phyloP scores from a whole-genome alignment of 2,797 vertebrate genomes.

The Periophthalmus magnuspinnatus region DNA sequence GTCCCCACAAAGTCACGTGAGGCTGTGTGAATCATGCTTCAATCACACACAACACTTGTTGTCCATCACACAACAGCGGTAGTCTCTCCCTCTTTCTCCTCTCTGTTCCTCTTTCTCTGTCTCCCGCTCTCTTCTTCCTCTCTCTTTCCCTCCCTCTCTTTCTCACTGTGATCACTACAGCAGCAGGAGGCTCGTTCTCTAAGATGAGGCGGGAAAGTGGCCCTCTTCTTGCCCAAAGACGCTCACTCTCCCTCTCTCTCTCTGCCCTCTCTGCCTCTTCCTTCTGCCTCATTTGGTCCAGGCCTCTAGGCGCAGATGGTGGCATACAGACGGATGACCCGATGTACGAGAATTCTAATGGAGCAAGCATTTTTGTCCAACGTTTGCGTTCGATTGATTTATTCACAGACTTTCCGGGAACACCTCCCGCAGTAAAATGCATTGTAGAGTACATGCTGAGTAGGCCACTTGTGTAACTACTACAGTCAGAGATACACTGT shows the following conservation, averaged over 20 bases:
- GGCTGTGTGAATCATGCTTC: slow-evolving; percentile 50
- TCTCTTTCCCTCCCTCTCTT: slow-evolving; percentile 47
- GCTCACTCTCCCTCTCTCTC: slow-evolving; percentile 48
- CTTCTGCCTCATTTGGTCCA: slow-evolving; percentile 56
- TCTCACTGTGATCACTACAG: slow-evolving; percentile 16
- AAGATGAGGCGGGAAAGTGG: slow-evolving; percentile 39
- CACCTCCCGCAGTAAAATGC: slow-evolving; percentile 20
- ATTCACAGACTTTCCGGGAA: slow-evolving; percentile 49
- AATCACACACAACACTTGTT: slow-evolving; percentile 27
- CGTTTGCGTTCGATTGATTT: slow-evolving; percentile 51
- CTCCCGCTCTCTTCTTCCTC: slow-evolving; percentile 38
- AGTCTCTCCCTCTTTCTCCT: neutral
- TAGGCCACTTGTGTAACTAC: slow-evolving; percentile 20
- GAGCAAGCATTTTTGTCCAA: slow-evolving; percentile 14
- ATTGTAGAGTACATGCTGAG: slow-evolving; percentile 25
- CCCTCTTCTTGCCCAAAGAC: slow-evolving; percentile 49
- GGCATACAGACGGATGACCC: slow-evolving; percentile 52
- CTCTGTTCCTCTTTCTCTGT: slow-evolving; percentile 33
- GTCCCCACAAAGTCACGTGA: slow-evolving; percentile 30
- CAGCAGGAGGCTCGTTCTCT: slow-evolving; percentile 51
- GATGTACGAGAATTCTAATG: slow-evolving; percentile 49
- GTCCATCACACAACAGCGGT: slow-evolving; percentile 24
- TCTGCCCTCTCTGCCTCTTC: slow-evolving; percentile 23
- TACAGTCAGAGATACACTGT: slow-evolving; percentile 13
- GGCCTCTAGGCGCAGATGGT: slow-evolving; percentile 64